phyloP scores from a whole-genome alignment of 2,113 vertebrate genomes.

The Rhineura floridana region DNA sequence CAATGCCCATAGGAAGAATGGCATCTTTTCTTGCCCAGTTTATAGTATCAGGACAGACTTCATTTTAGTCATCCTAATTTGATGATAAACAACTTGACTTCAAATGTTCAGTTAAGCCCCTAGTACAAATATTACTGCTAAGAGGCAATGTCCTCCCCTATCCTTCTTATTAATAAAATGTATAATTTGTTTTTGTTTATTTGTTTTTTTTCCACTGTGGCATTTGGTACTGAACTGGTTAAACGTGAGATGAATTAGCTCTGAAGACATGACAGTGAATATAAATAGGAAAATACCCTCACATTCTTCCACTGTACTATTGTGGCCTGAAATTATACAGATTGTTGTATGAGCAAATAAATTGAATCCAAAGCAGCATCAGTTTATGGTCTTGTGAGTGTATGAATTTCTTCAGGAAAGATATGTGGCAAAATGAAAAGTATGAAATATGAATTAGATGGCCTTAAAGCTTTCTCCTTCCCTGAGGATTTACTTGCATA shows the following conservation, averaged over 20 bases:
- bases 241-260: slow-evolving; percentile 70
- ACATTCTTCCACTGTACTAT: slow-evolving; percentile 47
- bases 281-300: slow-evolving; percentile 43
- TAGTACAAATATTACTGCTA: background rate
- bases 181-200: slow-evolving; percentile 26
- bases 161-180: slow-evolving; percentile 33
- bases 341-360: slow-evolving; percentile 32
- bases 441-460: slow-evolving; percentile 72
- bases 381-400: slow-evolving; percentile 52
- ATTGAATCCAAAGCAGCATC: slow-evolving; percentile 58
- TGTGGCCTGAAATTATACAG: slow-evolving; percentile 48
- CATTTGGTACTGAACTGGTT: slow-evolving; percentile 60
- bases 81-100: background rate
- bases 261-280: slow-evolving; percentile 55
- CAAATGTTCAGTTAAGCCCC: background rate
- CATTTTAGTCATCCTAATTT: background rate
- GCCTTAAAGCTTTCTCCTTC: slow-evolving; percentile 62
- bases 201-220: slow-evolving; percentile 20
- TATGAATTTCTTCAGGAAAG: slow-evolving; percentile 61
- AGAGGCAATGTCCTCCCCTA: background rate
- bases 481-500: slow-evolving; percentile 61
- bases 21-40: too few species aligned
- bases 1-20: background rate
- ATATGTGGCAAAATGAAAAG: slow-evolving; percentile 45
- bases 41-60: background rate